Conservation (phyloP, 2,888 invertebrate genomes). For the Tholera decimalis region DNA sequence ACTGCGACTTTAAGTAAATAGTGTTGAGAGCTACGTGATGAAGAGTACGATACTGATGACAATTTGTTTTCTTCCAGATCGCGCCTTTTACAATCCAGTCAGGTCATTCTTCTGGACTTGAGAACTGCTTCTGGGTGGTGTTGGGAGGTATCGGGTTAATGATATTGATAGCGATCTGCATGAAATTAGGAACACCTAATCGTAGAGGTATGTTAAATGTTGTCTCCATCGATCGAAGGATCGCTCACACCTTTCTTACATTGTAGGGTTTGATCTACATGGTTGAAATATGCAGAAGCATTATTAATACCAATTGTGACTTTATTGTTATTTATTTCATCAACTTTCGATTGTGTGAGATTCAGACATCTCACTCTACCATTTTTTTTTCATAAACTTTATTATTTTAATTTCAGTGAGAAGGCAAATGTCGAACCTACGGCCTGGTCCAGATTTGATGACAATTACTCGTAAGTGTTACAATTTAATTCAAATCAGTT, state of each 20-base stretch:
- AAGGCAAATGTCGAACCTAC: conserved; percentile 62
- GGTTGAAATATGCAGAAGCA: background rate
- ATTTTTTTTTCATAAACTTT: background rate
- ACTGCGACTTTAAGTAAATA: too few relatives aligned
- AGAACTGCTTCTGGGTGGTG: conserved; percentile 24
- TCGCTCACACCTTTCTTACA: too few relatives aligned
- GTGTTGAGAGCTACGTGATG: background rate
- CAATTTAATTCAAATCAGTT: background rate
- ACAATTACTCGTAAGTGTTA: conserved; percentile 78
- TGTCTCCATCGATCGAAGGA: background rate
- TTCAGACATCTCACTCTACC: too few relatives aligned
- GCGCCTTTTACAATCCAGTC: background rate
- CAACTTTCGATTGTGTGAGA: too few relatives aligned
- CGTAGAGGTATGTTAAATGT: conserved; percentile 22
- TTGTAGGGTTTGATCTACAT: too few relatives aligned
- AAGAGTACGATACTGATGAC: background rate
- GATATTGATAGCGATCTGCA: conserved; percentile 30
- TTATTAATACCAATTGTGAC: background rate
- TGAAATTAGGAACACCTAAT: conserved; percentile 31
- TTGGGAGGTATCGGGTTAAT: conserved; percentile 22
- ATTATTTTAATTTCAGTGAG: conserved; percentile 44
- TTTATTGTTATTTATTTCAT: background rate
- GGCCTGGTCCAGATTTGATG: conserved; percentile 74
- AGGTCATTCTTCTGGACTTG: background rate
- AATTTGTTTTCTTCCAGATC: conserved; percentile 4